These are phyloP conservation scores for Lacerta viridis DNA, from an alignment of 2,797 vertebrate species.

Conservation along the genomic window DNA sequence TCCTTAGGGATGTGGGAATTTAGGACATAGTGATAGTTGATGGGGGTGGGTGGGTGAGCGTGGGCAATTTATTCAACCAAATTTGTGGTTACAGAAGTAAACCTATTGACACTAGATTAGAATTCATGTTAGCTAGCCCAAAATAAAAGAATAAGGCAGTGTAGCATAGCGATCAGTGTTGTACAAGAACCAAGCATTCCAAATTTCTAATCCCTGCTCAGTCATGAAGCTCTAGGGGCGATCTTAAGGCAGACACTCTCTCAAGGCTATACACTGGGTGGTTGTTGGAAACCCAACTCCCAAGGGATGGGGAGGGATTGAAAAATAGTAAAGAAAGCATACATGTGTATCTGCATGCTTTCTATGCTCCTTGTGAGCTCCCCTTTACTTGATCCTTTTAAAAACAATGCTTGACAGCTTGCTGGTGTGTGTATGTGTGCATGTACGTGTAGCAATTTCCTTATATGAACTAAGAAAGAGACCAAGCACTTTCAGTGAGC, in stretches of 20 bases:
- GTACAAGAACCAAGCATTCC: neutral
- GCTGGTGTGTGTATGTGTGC: no score
- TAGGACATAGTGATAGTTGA: neutral
- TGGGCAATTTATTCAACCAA: neutral
- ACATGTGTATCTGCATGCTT: neutral
- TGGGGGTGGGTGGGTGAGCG: no score
- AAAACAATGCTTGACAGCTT: neutral
- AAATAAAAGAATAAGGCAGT: neutral
- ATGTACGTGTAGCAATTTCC: neutral
- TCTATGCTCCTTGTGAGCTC: neutral
- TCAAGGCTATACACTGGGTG: neutral
- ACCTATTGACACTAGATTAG: neutral
- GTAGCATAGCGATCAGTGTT: neutral
- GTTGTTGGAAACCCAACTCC: no score
- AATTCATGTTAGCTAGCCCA: neutral
- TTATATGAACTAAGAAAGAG: neutral
- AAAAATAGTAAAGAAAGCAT: neutral
- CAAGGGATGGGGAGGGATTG: no score
- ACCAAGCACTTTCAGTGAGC: neutral
- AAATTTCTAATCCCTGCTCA: neutral
- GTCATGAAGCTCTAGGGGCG: neutral
- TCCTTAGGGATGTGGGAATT: neutral
- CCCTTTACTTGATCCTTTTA: neutral
- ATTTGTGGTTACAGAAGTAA: neutral
- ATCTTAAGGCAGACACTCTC: neutral